Percentiles rank a stretch among this genome's conserved stretches.
phyloP scores from a whole-genome alignment of 1,140 invertebrate species.

The Drosophila orena region DNA sequence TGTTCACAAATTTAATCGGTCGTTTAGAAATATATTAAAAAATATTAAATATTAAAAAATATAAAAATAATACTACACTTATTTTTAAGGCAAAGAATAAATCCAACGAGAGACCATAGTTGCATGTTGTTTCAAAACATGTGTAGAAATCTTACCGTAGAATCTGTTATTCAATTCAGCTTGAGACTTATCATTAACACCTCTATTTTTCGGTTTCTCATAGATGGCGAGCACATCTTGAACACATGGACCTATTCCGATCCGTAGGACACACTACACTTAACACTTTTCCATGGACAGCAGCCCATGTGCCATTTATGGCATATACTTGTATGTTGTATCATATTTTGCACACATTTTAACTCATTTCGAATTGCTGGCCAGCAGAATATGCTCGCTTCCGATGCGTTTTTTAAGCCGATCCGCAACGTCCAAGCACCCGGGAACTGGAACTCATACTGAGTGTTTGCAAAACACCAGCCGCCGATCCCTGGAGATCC shows the following conservation, averaged over 20 bases:
- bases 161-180: neutral
- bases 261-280: constrained; percentile 1
- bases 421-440: constrained; percentile 69
- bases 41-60: too few species aligned
- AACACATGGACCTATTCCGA: constrained; percentile 29
- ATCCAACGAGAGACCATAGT: too few species aligned
- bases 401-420: constrained; percentile 50
- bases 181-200: neutral
- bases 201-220: neutral
- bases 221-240: constrained; percentile 12
- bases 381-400: constrained; percentile 19
- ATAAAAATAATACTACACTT: too few species aligned
- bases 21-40: too few species aligned
- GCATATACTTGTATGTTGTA: neutral
- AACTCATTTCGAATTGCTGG: constrained; percentile 50
- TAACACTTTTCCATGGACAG: constrained; percentile 43
- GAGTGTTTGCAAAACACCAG: constrained; percentile 84
- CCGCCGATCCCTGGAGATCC: constrained; percentile 38
- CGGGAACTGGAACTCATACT: constrained; percentile 75
- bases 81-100: too few species aligned
- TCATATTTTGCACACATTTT: constrained; percentile 56
- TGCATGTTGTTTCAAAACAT: neutral
- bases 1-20: too few species aligned
- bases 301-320: constrained; percentile 39
- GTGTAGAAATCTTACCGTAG: neutral